Evolutionary conservation across 2,888 invertebrate genomes (phyloP).

Genomic region (Andrena bucephala): DNA sequence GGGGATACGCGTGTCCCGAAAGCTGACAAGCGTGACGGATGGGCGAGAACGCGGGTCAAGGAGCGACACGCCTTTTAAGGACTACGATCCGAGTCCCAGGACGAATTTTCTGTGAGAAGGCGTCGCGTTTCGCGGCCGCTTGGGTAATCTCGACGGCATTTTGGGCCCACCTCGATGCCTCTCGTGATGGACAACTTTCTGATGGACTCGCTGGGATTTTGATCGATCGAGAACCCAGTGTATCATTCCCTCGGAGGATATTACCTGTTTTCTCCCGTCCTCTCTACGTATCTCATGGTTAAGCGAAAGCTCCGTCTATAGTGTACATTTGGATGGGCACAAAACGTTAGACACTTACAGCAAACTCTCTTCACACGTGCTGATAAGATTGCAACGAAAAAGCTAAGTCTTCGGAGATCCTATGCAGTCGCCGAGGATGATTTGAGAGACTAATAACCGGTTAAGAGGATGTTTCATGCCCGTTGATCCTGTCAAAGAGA

Average conservation of each 20-base stretch:
- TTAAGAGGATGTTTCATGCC: slow-evolving; percentile 7
- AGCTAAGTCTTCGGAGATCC: background rate
- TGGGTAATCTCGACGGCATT: slow-evolving; percentile 15
- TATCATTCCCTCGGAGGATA: slow-evolving; percentile 6
- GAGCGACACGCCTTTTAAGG: slow-evolving; percentile 71
- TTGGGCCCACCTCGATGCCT: slow-evolving; percentile 26
- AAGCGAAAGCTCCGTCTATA: background rate
- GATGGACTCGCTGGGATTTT: slow-evolving; percentile 13
- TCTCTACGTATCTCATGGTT: slow-evolving; percentile 10
- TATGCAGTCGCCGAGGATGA: background rate
- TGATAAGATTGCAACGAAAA: background rate
- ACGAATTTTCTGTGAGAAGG: slow-evolving; percentile 69
- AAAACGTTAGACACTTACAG: background rate
- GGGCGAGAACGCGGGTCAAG: slow-evolving; percentile 72
- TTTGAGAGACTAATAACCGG: slow-evolving; percentile 3
- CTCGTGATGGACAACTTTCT: slow-evolving; percentile 16
- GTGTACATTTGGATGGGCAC: background rate
- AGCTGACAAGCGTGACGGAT: slow-evolving; percentile 74
- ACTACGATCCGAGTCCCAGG: slow-evolving; percentile 53
- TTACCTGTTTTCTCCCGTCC: background rate
- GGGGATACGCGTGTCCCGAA: slow-evolving; percentile 56
- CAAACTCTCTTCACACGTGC: background rate
- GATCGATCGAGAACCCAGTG: slow-evolving; percentile 14
- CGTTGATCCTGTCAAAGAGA: background rate
- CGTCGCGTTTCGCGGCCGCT: slow-evolving; percentile 36